Percentiles rank a stretch among this genome's conserved stretches.
Conservation (phyloP, 2,888 invertebrate genomes). For the Axea sp. region DNA sequence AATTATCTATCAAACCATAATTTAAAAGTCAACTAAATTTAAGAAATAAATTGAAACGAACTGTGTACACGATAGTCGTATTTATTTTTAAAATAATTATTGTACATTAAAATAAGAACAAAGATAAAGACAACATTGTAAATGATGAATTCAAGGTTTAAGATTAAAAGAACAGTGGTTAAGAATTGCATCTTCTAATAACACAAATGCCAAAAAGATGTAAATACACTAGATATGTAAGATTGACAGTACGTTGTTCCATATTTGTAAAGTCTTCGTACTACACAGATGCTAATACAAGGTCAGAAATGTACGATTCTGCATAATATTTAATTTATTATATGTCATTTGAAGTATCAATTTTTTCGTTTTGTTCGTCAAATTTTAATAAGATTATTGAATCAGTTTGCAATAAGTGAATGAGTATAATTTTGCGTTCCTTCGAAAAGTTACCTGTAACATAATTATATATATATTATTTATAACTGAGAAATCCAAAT, state of each 20-base stretch:
- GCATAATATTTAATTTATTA: too few relatives aligned
- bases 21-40: too few relatives aligned
- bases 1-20: too few relatives aligned
- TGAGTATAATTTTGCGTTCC: constrained; percentile 55
- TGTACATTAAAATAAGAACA: constrained; percentile 18
- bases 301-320: constrained; percentile 60
- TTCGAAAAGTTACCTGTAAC: too few relatives aligned
- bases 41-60: too few relatives aligned
- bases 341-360: too few relatives aligned
- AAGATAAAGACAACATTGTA: constrained; percentile 34
- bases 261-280: constrained; percentile 60
- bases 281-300: constrained; percentile 62
- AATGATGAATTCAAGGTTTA: constrained; percentile 35
- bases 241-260: constrained; percentile 57
- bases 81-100: too few relatives aligned
- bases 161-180: constrained; percentile 54
- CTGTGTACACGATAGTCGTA: too few relatives aligned
- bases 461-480: constrained; percentile 29
- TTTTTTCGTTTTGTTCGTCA: constrained; percentile 48
- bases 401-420: constrained; percentile 45
- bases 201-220: too few relatives aligned
- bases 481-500: too few relatives aligned
- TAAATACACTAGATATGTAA: not conserved
- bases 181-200: constrained; percentile 23
- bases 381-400: constrained; percentile 60